Conservation (phyloP, 2,797 vertebrate genomes). For the Dipus sagitta region DNA sequence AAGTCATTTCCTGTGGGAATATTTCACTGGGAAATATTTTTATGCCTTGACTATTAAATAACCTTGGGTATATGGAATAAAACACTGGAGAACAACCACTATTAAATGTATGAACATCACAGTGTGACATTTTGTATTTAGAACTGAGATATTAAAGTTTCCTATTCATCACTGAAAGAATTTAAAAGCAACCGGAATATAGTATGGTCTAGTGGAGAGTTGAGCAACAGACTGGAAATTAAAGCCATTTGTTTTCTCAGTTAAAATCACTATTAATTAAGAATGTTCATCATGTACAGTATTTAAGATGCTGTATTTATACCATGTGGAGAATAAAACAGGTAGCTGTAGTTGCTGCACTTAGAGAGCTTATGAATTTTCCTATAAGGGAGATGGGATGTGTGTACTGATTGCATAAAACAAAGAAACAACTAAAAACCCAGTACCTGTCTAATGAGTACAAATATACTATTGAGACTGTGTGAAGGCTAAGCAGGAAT, state of each 20-base stretch:
- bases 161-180: constrained; percentile 54
- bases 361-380: constrained; percentile 48
- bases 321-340: neutral
- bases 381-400: neutral
- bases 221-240: constrained; percentile 63
- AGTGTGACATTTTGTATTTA: constrained; percentile 76
- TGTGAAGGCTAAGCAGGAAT: neutral
- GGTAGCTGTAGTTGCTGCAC: constrained; percentile 14
- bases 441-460: neutral
- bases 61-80: constrained; percentile 69
- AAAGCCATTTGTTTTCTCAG: constrained; percentile 61
- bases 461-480: neutral
- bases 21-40: constrained; percentile 81
- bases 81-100: constrained; percentile 73
- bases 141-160: constrained; percentile 60
- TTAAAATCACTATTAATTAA: constrained; percentile 42
- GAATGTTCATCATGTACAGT: neutral
- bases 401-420: constrained; percentile 43
- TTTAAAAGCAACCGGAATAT: constrained; percentile 66
- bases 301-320: neutral
- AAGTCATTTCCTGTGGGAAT: constrained; percentile 86
- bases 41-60: constrained; percentile 83
- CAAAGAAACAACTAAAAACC: neutral
- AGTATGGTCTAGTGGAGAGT: constrained; percentile 62
- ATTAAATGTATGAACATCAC: constrained; percentile 64